These are phyloP conservation scores for Poecilobothrus nobilitatus DNA, from an alignment of 2,888 invertebrate genomes.

Conservation along the genomic window DNA sequence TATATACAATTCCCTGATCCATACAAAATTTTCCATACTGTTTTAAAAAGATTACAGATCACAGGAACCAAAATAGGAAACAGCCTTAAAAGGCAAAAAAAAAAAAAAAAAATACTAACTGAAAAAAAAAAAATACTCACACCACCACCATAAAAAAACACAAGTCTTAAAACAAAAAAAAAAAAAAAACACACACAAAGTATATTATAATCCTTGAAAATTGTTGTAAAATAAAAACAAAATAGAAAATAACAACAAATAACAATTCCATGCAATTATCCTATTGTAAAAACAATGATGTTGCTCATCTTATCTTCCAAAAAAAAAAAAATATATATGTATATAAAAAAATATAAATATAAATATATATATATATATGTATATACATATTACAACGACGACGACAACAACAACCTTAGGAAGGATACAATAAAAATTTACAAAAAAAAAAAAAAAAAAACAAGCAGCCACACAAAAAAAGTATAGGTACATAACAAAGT, in stretches of 20 bases:
- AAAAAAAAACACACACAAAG: neutral
- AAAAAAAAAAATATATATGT: no score
- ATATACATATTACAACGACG: no score
- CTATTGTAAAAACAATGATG: constrained; percentile 2
- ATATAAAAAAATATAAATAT: no score
- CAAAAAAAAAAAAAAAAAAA: neutral
- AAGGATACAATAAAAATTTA: neutral
- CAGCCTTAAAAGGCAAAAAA: neutral
- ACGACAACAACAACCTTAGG: neutral
- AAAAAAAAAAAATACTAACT: neutral
- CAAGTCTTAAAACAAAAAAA: no score
- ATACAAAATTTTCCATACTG: no score
- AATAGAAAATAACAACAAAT: neutral
- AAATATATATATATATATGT: no score
- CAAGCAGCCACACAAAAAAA: neutral
- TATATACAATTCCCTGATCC: no score
- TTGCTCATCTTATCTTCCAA: neutral
- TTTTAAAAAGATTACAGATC: neutral
- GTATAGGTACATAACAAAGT: neutral
- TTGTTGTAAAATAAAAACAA: neutral
- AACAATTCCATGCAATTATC: constrained; percentile 1
- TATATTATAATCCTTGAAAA: neutral
- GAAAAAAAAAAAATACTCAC: neutral
- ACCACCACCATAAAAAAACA: no score
- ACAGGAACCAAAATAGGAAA: neutral